phyloP scores from a whole-genome alignment of 2,797 vertebrate species.

The Rhodeus uyekii region DNA sequence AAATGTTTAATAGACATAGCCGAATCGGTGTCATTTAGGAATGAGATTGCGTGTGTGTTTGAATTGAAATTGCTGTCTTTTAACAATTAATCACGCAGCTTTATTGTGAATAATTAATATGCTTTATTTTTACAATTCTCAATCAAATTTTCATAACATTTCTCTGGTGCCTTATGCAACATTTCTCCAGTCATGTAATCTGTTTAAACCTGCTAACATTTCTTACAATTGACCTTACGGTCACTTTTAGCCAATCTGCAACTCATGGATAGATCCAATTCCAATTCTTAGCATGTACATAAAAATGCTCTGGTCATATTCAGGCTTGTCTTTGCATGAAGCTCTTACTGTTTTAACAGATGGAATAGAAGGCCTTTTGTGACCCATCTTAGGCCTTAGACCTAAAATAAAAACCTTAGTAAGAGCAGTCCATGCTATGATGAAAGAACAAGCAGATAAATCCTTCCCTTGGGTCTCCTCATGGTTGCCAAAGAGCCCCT shows the following conservation, averaged over 20 bases:
- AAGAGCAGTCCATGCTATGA: neutral
- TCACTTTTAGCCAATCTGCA: neutral
- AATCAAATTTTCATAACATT: neutral
- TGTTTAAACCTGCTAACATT: neutral
- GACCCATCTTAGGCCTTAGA: neutral
- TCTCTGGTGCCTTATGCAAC: neutral
- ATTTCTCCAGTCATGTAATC: neutral
- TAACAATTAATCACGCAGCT: neutral
- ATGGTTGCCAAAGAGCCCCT: neutral
- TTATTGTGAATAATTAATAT: neutral
- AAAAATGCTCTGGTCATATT: neutral
- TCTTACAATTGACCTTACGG: neutral
- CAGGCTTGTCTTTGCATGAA: neutral
- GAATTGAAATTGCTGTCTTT: neutral
- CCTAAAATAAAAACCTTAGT: neutral
- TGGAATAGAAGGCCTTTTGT: neutral
- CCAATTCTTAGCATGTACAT: no score
- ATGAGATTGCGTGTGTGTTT: no score
- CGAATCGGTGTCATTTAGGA: no score
- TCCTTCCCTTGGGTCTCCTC: conserved; percentile 1
- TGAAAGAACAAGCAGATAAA: neutral
- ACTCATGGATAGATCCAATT: neutral
- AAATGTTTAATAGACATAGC: no score
- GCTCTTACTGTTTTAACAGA: neutral
- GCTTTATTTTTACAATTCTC: neutral